Conservation (phyloP, 2,113 vertebrate genomes). For the Camelus bactrianus region DNA sequence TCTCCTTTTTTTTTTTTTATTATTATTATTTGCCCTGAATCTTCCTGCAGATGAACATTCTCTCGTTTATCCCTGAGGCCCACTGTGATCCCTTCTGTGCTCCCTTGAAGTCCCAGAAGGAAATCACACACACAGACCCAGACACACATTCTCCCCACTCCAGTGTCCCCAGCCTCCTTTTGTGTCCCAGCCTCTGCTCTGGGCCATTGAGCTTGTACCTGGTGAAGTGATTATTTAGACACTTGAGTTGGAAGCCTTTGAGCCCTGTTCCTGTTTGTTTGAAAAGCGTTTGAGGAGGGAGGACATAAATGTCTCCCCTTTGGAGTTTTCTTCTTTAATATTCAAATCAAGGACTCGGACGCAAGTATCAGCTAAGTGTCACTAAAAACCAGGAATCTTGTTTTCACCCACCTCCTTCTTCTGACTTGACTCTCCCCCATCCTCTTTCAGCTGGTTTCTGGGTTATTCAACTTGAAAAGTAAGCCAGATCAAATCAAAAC, state of each 20-base stretch:
- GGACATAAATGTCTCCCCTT: neutral
- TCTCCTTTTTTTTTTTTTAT: neutral
- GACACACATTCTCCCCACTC: neutral
- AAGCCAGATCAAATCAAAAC: neutral
- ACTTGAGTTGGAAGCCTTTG: neutral
- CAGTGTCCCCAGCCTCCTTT: neutral
- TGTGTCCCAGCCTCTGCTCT: neutral
- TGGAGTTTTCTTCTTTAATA: neutral
- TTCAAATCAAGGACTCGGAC: neutral
- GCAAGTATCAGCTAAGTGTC: neutral
- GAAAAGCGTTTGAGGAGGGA: neutral
- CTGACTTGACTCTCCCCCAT: neutral
- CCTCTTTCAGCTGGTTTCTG: neutral
- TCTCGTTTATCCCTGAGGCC: neutral
- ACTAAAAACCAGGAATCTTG: neutral
- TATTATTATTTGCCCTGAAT: neutral
- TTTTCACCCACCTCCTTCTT: neutral
- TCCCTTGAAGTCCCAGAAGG: neutral
- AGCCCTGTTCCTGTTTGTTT: neutral
- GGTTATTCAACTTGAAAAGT: neutral
- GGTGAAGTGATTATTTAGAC: neutral
- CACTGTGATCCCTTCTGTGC: neutral
- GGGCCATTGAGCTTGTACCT: neutral
- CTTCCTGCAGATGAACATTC: neutral
- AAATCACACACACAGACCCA: neutral